Conservation (phyloP, 2,888 invertebrate species). For the Xestia ashworthii region DNA sequence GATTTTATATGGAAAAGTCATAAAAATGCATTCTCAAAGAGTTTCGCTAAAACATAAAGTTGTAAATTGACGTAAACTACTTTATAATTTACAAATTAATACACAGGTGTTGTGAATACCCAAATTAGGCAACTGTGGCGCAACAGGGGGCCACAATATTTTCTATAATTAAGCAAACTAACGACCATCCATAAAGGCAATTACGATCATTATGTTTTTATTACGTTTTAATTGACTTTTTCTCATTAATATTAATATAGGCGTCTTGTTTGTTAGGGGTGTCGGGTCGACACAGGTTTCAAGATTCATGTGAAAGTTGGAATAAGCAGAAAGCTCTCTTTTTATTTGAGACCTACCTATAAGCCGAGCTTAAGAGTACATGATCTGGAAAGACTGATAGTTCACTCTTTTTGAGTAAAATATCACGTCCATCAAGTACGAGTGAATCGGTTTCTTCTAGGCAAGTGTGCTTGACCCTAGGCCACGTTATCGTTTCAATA, state of each 20-base stretch:
- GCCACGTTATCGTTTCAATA: no score
- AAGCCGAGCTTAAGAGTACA: neutral
- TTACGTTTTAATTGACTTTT: slow-evolving; percentile 63
- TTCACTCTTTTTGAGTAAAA: no score
- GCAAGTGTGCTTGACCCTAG: no score
- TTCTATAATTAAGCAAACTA: slow-evolving; percentile 59
- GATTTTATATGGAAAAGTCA: neutral
- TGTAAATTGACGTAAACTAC: slow-evolving; percentile 15
- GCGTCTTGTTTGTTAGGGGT: slow-evolving; percentile 22
- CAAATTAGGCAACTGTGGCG: slow-evolving; percentile 47
- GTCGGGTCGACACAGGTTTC: neutral
- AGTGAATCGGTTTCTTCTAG: no score
- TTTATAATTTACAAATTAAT: slow-evolving; percentile 23
- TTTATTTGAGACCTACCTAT: neutral
- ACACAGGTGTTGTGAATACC: slow-evolving; percentile 51
- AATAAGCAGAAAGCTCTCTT: no score
- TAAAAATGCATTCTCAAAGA: neutral
- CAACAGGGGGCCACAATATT: slow-evolving; percentile 56
- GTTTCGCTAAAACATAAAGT: slow-evolving; percentile 10
- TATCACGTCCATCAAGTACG: no score
- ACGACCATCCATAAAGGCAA: slow-evolving; percentile 63
- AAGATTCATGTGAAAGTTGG: neutral
- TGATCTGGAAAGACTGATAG: no score
- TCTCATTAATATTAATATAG: slow-evolving; percentile 57
- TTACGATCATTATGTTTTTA: slow-evolving; percentile 63